These are phyloP conservation scores for Percina caprodes DNA, from an alignment of 2,113 vertebrate species.

Conservation along the genomic window DNA sequence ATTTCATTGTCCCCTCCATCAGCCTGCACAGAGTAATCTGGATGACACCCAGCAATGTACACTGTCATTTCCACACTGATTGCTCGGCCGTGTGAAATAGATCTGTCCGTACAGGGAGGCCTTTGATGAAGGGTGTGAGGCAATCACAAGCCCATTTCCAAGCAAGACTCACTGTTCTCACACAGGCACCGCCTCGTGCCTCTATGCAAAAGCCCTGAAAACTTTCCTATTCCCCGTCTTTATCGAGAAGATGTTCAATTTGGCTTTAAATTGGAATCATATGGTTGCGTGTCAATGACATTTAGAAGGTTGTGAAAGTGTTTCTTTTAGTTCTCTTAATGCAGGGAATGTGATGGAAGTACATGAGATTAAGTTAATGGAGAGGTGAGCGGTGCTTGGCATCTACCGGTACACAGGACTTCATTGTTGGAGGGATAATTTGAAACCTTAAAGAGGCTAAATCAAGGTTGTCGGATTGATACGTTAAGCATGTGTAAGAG, in stretches of 20 bases:
- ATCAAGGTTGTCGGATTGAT: constrained; percentile 32
- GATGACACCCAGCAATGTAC: constrained; percentile 42
- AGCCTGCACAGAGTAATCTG: constrained; percentile 41
- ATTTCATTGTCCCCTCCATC: constrained; percentile 55
- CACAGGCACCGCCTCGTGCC: constrained; percentile 13
- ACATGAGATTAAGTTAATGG: constrained; percentile 48
- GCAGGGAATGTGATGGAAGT: constrained; percentile 45
- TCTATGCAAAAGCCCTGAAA: background rate
- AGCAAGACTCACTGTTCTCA: constrained; percentile 17
- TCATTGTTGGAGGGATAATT: constrained; percentile 47
- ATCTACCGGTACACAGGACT: constrained; percentile 33
- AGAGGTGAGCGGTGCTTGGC: constrained; percentile 16
- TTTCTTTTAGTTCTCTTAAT: constrained; percentile 46
- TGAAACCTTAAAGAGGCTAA: constrained; percentile 40
- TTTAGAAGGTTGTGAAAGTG: constrained; percentile 50
- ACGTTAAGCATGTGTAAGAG: constrained; percentile 22
- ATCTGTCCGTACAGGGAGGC: constrained; percentile 46
- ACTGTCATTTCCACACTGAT: constrained; percentile 52
- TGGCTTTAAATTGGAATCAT: constrained; percentile 58
- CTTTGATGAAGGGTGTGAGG: constrained; percentile 50
- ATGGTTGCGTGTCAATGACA: constrained; percentile 49
- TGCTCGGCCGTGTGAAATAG: constrained; percentile 57
- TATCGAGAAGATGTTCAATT: constrained; percentile 25
- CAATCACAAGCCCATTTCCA: constrained; percentile 42
- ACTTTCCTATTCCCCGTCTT: background rate